A percentile compares a stretch with the other conserved stretches of the same genome.
phyloP scores from a whole-genome alignment of 2,797 vertebrate genomes.

The Diceros bicornis region DNA sequence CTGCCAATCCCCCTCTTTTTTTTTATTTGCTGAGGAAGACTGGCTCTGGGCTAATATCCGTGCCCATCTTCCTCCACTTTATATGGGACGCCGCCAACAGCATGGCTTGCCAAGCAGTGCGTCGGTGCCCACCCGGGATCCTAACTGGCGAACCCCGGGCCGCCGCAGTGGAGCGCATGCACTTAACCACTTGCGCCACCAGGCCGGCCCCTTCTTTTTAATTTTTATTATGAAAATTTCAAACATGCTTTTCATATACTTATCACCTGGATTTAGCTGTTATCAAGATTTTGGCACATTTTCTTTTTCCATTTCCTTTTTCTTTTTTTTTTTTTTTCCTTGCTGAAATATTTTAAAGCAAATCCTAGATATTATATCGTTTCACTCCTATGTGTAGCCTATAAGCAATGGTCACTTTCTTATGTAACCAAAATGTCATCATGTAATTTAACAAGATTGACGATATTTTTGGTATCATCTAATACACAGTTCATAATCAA shows the following conservation, averaged over 20 bases:
- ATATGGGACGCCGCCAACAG: too few species aligned
- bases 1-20: too few species aligned
- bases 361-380: background rate
- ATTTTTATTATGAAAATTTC: background rate
- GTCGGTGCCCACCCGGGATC: too few species aligned
- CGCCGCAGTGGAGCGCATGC: too few species aligned
- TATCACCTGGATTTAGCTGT: background rate
- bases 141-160: too few species aligned
- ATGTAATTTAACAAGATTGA: background rate
- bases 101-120: too few species aligned
- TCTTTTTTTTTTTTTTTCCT: background rate
- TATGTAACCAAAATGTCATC: background rate
- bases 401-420: background rate
- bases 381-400: background rate
- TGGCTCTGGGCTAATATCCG: too few species aligned
- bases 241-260: background rate
- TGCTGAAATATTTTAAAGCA: background rate
- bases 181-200: too few species aligned
- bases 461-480: background rate
- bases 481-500: background rate
- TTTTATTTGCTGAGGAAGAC: too few species aligned
- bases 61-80: too few species aligned
- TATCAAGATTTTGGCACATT: background rate
- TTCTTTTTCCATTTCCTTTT: background rate
- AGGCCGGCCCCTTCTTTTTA: background rate